phyloP scores from a whole-genome alignment of 2,797 vertebrate genomes.

The Pelochelys cantorii region DNA sequence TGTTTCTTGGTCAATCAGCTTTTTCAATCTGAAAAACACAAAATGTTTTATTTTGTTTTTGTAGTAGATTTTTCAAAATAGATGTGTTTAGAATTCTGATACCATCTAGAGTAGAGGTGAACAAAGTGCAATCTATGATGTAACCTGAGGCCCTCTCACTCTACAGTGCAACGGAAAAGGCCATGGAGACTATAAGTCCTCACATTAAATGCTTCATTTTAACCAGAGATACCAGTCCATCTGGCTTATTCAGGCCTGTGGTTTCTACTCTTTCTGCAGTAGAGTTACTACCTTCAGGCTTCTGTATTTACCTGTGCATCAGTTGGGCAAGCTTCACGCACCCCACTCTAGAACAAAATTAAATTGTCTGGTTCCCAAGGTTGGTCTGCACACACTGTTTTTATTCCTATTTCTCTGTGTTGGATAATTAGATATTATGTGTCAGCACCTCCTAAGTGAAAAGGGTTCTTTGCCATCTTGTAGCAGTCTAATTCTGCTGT shows the following conservation, averaged over 20 bases:
- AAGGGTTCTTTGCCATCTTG: background rate
- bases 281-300: background rate
- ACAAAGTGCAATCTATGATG: background rate
- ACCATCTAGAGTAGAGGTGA: background rate
- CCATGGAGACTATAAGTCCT: background rate
- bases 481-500: background rate
- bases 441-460: background rate
- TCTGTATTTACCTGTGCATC: background rate
- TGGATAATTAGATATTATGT: background rate
- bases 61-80: slow-evolving; percentile 22
- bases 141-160: background rate
- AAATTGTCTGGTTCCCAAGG: background rate
- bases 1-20: slow-evolving; percentile 92
- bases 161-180: background rate
- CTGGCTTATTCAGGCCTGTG: background rate
- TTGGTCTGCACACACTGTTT: background rate
- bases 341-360: background rate
- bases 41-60: slow-evolving; percentile 66
- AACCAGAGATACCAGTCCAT: background rate
- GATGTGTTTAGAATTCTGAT: background rate
- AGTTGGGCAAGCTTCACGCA: background rate
- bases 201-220: background rate
- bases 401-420: background rate
- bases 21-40: slow-evolving; percentile 89
- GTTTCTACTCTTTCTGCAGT: background rate